Percentiles rank a stretch among this genome's conserved stretches.
Conservation (phyloP, 1,140 invertebrate genomes). For the Homalodisca vitripennis region DNA sequence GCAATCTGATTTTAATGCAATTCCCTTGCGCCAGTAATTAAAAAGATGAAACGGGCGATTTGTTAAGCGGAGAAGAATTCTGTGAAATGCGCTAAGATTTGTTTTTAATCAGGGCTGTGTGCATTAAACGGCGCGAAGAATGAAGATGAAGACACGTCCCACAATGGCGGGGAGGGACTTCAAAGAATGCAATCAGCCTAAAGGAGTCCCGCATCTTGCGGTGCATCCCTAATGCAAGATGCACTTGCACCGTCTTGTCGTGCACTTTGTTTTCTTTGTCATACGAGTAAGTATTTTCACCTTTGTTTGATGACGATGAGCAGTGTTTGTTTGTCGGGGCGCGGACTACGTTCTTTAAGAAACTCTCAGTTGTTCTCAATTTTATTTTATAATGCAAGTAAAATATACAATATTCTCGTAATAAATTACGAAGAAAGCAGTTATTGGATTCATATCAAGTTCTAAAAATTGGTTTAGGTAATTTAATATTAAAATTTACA, state of each 20-base stretch:
- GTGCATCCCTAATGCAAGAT: neutral
- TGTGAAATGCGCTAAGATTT: conserved; percentile 22
- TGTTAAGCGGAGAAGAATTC: conserved; percentile 22
- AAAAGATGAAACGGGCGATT: conserved; percentile 25
- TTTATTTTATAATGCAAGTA: neutral
- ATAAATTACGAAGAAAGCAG: too few relatives aligned
- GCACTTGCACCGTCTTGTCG: neutral
- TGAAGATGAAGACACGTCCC: neutral
- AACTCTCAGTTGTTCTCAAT: neutral
- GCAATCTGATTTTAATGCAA: conserved; percentile 26
- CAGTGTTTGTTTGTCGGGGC: neutral
- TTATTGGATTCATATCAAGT: too few relatives aligned
- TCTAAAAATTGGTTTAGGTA: too few relatives aligned
- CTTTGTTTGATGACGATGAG: neutral
- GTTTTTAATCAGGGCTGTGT: conserved; percentile 26
- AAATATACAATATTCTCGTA: neutral
- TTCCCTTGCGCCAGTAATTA: conserved; percentile 25
- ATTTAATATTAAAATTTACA: too few relatives aligned
- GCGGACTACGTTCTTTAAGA: neutral
- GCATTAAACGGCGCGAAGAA: conserved; percentile 12
- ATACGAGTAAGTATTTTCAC: neutral
- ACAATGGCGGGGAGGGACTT: neutral
- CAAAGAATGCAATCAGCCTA: conserved; percentile 25
- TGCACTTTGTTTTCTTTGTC: neutral
- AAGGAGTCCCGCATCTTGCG: neutral